phyloP scores from a whole-genome alignment of 2,888 invertebrate species.

The Minunthozetes semirufus region DNA sequence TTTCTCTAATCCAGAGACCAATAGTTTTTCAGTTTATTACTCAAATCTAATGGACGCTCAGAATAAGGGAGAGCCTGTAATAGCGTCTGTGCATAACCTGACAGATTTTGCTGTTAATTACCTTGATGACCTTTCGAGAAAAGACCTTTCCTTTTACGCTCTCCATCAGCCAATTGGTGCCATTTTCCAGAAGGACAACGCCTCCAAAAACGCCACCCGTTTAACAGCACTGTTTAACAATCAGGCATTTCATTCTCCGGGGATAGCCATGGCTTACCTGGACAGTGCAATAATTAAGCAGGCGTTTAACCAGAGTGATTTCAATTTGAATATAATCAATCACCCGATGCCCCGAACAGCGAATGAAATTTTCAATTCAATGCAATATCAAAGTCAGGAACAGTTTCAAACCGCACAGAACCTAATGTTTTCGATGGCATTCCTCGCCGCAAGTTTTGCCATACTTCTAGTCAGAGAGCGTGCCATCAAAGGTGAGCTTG shows the following conservation, averaged over 20 bases:
- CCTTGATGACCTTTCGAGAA: not conserved
- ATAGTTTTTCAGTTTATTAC: not conserved
- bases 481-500: conserved; percentile 24
- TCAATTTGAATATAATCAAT: conserved; percentile 55
- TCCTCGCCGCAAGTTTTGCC: conserved; percentile 44
- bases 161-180: conserved; percentile 45
- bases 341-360: conserved; percentile 59
- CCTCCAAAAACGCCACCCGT: not conserved
- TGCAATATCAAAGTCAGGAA: not conserved
- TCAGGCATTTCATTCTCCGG: conserved; percentile 67
- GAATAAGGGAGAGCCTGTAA: not conserved
- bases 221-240: conserved; percentile 69
- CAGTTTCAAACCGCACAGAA: conserved; percentile 32
- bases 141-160: not conserved
- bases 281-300: conserved; percentile 58
- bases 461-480: conserved; percentile 37
- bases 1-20: not conserved
- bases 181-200: conserved; percentile 19
- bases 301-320: conserved; percentile 45
- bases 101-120: not conserved
- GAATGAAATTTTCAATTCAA: conserved; percentile 27
- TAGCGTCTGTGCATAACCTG: not conserved
- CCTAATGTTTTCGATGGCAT: conserved; percentile 57
- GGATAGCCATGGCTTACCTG: conserved; percentile 59
- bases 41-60: conserved; percentile 1